Conservation (phyloP, 2,888 invertebrate genomes). For the Steinernema scapterisci region DNA sequence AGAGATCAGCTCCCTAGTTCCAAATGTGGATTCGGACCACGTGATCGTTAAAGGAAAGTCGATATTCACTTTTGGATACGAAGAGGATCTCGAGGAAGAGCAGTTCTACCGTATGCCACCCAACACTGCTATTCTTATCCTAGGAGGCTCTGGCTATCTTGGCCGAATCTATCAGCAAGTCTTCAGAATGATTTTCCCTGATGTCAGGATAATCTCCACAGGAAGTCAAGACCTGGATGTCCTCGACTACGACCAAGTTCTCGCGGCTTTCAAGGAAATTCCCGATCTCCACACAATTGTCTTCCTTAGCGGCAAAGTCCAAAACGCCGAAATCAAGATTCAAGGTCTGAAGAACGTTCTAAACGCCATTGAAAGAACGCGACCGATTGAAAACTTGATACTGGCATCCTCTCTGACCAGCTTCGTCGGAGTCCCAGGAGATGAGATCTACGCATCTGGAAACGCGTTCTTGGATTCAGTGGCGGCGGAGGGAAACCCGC, state of each 20-base stretch:
- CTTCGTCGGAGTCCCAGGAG: constrained; percentile 51
- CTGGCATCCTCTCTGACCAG: constrained; percentile 54
- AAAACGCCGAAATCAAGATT: neutral
- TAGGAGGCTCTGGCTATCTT: constrained; percentile 17
- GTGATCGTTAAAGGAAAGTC: neutral
- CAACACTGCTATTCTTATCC: neutral
- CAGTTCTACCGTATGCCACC: neutral
- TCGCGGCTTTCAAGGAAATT: neutral
- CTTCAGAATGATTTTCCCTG: neutral
- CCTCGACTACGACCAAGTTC: neutral
- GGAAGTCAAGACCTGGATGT: constrained; percentile 6
- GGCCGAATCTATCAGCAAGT: constrained; percentile 2
- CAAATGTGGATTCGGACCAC: neutral
- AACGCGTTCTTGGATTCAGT: constrained; percentile 53
- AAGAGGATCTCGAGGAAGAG: neutral
- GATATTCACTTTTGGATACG: constrained; percentile 27
- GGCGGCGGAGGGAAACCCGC: neutral
- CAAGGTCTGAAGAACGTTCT: constrained; percentile 41
- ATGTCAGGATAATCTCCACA: neutral
- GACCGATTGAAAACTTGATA: constrained; percentile 43
- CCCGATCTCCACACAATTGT: neutral
- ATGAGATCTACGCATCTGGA: constrained; percentile 54
- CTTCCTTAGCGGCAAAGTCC: constrained; percentile 4
- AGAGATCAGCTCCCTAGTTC: neutral
- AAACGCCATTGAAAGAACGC: constrained; percentile 38